Percentiles rank a stretch among this genome's conserved stretches.
Conservation (phyloP, 2,888 invertebrate species). For the Cheilosia grossa region DNA sequence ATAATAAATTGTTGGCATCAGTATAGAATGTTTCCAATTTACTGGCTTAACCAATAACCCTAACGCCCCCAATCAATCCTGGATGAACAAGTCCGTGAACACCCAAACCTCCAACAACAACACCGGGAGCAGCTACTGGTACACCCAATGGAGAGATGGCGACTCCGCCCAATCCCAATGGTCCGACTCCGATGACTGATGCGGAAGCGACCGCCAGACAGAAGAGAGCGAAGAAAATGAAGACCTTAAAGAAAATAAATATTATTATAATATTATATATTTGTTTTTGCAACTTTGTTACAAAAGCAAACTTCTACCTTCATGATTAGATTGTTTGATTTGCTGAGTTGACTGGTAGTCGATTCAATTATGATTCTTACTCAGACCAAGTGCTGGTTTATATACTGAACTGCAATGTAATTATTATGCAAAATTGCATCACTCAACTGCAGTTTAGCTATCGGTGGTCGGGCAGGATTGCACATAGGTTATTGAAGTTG, state of each 20-base stretch:
- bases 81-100: slow-evolving; percentile 59
- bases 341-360: slow-evolving; percentile 63
- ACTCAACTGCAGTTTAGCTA: neutral
- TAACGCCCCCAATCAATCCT: slow-evolving; percentile 60
- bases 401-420: slow-evolving; percentile 31
- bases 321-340: slow-evolving; percentile 48
- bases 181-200: slow-evolving; percentile 62
- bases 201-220: slow-evolving; percentile 72
- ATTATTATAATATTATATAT: too few relatives aligned
- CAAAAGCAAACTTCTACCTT: slow-evolving; percentile 31
- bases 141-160: slow-evolving; percentile 55
- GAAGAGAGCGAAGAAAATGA: slow-evolving; percentile 74
- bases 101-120: slow-evolving; percentile 66
- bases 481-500: neutral
- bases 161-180: slow-evolving; percentile 61
- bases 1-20: slow-evolving; percentile 16
- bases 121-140: slow-evolving; percentile 56
- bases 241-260: slow-evolving; percentile 42
- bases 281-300: neutral
- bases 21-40: neutral
- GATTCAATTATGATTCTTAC: slow-evolving; percentile 62
- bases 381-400: slow-evolving; percentile 14
- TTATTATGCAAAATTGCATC: slow-evolving; percentile 58
- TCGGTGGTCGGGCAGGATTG: slow-evolving; percentile 15
- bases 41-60: slow-evolving; percentile 53